These are phyloP conservation scores for Galerucella nymphaeae DNA, from an alignment of 2,888 invertebrate species.

Conservation along the genomic window DNA sequence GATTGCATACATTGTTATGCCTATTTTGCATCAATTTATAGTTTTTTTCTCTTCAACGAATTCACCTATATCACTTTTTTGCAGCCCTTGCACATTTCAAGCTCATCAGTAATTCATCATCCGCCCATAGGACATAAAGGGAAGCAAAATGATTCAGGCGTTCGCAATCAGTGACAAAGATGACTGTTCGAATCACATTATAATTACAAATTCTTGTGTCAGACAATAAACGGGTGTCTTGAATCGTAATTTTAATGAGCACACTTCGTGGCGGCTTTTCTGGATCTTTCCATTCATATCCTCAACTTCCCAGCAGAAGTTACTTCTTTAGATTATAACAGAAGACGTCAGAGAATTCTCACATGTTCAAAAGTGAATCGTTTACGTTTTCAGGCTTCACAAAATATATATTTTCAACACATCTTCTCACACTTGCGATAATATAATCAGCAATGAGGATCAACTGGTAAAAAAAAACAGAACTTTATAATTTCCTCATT, in stretches of 20 bases:
- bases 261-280: too few relatives aligned
- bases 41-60: not conserved
- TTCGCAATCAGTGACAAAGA: constrained; percentile 26
- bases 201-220: constrained; percentile 46
- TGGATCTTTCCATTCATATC: too few relatives aligned
- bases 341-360: too few relatives aligned
- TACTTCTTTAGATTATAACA: too few relatives aligned
- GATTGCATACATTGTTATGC: not conserved
- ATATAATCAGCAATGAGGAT: too few relatives aligned
- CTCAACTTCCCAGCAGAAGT: too few relatives aligned
- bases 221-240: constrained; percentile 50
- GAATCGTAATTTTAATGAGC: constrained; percentile 16
- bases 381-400: too few relatives aligned
- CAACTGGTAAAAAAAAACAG: too few relatives aligned
- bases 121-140: constrained; percentile 13
- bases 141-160: constrained; percentile 18
- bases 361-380: too few relatives aligned
- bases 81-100: not conserved
- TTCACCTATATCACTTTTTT: not conserved
- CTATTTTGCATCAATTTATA: not conserved
- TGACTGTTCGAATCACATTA: constrained; percentile 38
- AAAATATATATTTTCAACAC: too few relatives aligned
- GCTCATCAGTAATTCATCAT: not conserved
- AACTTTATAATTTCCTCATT: too few relatives aligned
- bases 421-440: too few relatives aligned